phyloP scores from a whole-genome alignment of 2,797 vertebrate species.

The Periophthalmus magnuspinnatus region DNA sequence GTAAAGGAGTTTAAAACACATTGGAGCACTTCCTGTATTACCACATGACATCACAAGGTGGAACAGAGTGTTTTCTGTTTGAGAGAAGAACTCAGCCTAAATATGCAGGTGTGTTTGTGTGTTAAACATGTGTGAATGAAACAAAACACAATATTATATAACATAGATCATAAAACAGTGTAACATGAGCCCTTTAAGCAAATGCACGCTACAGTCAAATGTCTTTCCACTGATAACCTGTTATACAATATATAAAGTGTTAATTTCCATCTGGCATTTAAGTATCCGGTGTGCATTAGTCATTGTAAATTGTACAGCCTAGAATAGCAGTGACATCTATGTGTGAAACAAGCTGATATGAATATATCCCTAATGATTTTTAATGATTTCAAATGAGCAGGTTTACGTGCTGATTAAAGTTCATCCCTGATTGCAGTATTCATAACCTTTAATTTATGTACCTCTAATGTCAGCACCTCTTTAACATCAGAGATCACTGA shows the following conservation, averaged over 20 bases:
- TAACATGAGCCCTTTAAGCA: too few species aligned
- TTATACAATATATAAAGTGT: too few species aligned
- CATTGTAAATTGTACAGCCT: neutral
- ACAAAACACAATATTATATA: too few species aligned
- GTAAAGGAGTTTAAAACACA: too few species aligned
- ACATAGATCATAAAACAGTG: too few species aligned
- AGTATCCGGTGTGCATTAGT: neutral
- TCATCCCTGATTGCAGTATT: slow-evolving; percentile 7
- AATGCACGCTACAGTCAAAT: neutral
- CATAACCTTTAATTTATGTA: slow-evolving; percentile 2
- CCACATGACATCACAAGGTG: too few species aligned
- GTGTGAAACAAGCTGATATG: neutral
- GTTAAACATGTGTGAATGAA: too few species aligned
- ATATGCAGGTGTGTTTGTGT: too few species aligned
- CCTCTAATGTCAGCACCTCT: neutral
- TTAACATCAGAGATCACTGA: neutral
- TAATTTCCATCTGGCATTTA: too few species aligned
- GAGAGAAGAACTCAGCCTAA: too few species aligned
- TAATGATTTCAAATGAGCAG: slow-evolving; percentile 6
- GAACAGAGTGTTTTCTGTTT: too few species aligned
- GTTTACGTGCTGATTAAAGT: slow-evolving; percentile 3
- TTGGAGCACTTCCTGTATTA: too few species aligned
- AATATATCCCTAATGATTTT: neutral
- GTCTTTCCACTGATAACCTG: neutral
- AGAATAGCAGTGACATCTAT: neutral